Evolutionary conservation across 1,140 invertebrate species (phyloP), one percentile per base, ranked within the genome.

Genomic region (Drosophila pachea): DNA sequence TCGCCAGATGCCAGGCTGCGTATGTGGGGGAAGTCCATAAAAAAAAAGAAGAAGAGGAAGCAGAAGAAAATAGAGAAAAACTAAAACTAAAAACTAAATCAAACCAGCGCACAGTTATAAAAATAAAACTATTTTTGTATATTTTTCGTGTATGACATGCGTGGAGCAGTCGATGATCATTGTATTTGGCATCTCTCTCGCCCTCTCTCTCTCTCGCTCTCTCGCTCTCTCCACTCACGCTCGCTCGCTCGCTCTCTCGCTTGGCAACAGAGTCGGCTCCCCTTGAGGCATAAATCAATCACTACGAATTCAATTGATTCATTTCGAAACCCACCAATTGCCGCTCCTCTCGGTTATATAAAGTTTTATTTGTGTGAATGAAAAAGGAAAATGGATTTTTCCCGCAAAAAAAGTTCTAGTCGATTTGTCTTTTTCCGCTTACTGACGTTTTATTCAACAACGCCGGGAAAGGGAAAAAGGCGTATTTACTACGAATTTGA

Each of bases 361-460:
- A n/a, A 43, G 12, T 7, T 14, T 49, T 7, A 32, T 32, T 14
- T 12, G 4, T 7, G 5, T 11, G 32, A 12, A 29, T 32, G 40
- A 43, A 42, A n/a, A 22, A 22, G 22, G 22, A 22, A 22, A 22
- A 22, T 22, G 36, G n/a, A 59, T 33, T 12, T 54, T 33, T 5
- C 22, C 22, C 22, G 22, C 22, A 16, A 14, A 35, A 48, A 22
- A 65, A 86, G 77, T 89, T 89, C 84, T 86, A 83, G 87, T 89
- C 79, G 87, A 88, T 88, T 88, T 89, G 87, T 89, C 87, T 89
- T 89, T 89, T 89, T 89, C 87, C 87, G 87, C 87, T 89, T 89
- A 88, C 87, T 89, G 87, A 59, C 84, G 81, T 88, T 86, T 87
- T 62, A 81, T 76, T 86, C 7, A 76, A 47, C 63, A 81, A 86